Base-by-base conservation (phyloP, 2,888 invertebrate species). In the Homarus gammarus region DNA sequence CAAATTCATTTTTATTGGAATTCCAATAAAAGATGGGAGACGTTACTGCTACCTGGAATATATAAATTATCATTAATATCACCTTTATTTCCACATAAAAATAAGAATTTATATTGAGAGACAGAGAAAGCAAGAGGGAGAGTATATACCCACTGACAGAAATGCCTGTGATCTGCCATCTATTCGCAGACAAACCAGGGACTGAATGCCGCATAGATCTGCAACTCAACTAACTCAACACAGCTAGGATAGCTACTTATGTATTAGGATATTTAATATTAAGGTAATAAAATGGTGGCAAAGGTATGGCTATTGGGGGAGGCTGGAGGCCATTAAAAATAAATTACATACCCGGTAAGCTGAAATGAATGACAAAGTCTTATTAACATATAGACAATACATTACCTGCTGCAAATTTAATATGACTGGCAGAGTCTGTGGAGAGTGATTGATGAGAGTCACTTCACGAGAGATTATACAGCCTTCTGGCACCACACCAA, bases 401-500 rank as follows among this genome's bases (percentile, higher is more conserved):
- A 27, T 31, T 10, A 88, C 87, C 88, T 89, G 88, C 18, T 70
- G 88, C n/a, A 89, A 78, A 51, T 72, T 40, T 12, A 89, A 36
- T 12, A 89, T 56, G 44, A 84, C 51, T 77, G 88, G 88, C 18
- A 89, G 83, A 31, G 84, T n/a, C 72, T 89, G 88, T 12, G 56
- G 83, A 12, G 78, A 89, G 1, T 82, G 70, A 33, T 78, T 89
- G 12, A 49, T 64, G 15, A 89, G 18, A 64, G 78, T 84, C 3
- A 89, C 78, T 8, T 40, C 56, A 15, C 44, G 64, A 18, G 88
- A 78, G 31, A 89, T 38, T 2, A 38, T 36, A n/a, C 88, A 89
- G 49, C 88, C 77, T 70, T 89, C 88, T n/a, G 84, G 83, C n/a
- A 89, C 72, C 56, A 89, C 61, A 0, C 88, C 84, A 78, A 89